Conservation (phyloP, 2,888 invertebrate genomes). For the Drosophila trichaetosa region DNA sequence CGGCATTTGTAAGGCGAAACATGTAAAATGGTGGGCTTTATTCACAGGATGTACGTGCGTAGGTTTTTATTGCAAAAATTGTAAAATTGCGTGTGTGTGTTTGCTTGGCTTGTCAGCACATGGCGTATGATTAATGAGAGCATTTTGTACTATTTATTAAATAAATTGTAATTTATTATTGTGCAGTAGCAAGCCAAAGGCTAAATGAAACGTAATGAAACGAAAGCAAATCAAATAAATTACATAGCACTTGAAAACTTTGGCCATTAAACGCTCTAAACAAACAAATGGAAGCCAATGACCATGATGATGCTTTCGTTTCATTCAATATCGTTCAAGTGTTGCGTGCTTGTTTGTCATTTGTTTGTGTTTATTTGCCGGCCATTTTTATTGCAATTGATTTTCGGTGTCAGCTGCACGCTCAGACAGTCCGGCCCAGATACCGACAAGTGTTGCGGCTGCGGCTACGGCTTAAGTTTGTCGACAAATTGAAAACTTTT, state of each 20-base stretch:
- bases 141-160: slow-evolving; percentile 66
- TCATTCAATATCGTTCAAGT: slow-evolving; percentile 15
- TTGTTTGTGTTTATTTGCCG: slow-evolving; percentile 56
- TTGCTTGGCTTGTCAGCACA: slow-evolving; percentile 53
- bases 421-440: slow-evolving; percentile 21
- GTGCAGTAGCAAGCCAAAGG: slow-evolving; percentile 8
- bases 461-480: slow-evolving; percentile 76
- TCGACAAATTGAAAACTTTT: slow-evolving; percentile 78
- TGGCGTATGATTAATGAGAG: slow-evolving; percentile 75
- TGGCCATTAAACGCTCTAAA: slow-evolving; percentile 73
- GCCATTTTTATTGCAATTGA: slow-evolving; percentile 77
- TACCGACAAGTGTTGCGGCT: slow-evolving; percentile 71
- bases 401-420: slow-evolving; percentile 77
- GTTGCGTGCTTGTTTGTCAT: slow-evolving; percentile 29
- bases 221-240: slow-evolving; percentile 73
- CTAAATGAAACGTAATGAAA: slow-evolving; percentile 16
- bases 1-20: slow-evolving; percentile 6
- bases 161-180: slow-evolving; percentile 76
- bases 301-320: slow-evolving; percentile 24
- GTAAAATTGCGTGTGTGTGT: slow-evolving; percentile 21
- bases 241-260: slow-evolving; percentile 49
- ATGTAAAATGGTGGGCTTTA: not conserved
- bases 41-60: not conserved
- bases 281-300: slow-evolving; percentile 58
- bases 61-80: slow-evolving; percentile 9